Evolutionary conservation across 2,888 invertebrate species (phyloP), one percentile per base, ranked within the genome.

Genomic region (Himalopsyche japonica): DNA sequence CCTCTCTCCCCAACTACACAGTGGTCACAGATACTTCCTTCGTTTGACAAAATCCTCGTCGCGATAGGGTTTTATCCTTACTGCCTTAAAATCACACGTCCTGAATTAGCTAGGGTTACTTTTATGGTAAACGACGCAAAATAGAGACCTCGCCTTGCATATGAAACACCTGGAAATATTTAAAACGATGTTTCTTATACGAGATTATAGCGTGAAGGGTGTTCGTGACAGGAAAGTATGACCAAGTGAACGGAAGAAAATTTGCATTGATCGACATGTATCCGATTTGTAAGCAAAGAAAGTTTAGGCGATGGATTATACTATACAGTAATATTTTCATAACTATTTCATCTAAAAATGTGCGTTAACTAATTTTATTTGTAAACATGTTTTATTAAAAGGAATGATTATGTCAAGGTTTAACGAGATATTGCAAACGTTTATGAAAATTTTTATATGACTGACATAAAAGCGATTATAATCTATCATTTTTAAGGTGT

Each of bases 11-110:
- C 30, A 27, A 12, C 12, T 30, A 27, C 15, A 70, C 3, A 24
- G 70, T 30, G 70, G 30, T 15, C 70, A 30, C 70, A 70, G 70
- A 27, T 27, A 12, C 27, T 70, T 27, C 24, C 27, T 70, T 5
- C n/a, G 43, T 27, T 30, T 32, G 57, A 34, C 20, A 20, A 82
- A 82, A 82, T 82, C 82, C 77, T 49, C 20, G 30, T 57, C 34
- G 20, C 32, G 49, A 49, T 78, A 82, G 37, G 81, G 82, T 82
- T 82, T 82, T 82, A 82, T 78, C 82, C 78, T 27, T 34, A 78
- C 48, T 57, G 82, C 77, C 77, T 82, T 82, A 82, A 78, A 82
- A 82, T 82, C 82, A 82, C 82, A 82, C 78, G 82, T 82, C 82
- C 76, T 30, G 24, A 78, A 78, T 82, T 82, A 82, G 82, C 24